Evolutionary conservation across 2,797 vertebrate species (phyloP).

Genomic region (Pristis pectinata): DNA sequence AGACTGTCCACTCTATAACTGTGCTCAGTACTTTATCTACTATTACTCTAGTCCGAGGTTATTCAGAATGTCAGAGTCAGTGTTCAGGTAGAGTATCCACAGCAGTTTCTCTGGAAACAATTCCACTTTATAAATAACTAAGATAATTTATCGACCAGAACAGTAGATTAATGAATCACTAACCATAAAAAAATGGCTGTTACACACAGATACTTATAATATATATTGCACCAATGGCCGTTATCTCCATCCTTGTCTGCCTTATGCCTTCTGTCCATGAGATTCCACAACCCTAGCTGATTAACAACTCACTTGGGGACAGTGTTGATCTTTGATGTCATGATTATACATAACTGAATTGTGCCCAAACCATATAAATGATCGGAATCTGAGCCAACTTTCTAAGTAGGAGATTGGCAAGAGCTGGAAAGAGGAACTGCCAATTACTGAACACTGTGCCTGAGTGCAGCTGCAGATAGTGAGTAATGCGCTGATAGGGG

Average conservation of each 20-base stretch:
- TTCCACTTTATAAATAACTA: constrained; percentile 25
- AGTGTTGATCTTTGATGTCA: background rate
- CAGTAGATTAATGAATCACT: background rate
- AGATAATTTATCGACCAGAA: background rate
- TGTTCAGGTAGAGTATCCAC: background rate
- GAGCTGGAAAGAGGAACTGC: background rate
- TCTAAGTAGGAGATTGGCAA: background rate
- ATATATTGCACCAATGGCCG: background rate
- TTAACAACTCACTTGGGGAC: background rate
- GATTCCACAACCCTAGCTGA: background rate
- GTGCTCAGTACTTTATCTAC: too few relatives aligned
- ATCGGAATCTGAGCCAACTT: background rate
- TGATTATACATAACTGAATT: too few relatives aligned
- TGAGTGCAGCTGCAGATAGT: background rate
- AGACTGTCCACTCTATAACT: too few relatives aligned
- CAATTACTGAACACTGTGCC: background rate
- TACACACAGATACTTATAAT: too few relatives aligned
- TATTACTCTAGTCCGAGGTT: background rate
- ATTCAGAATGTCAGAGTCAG: background rate
- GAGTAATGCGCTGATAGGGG: background rate
- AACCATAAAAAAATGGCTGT: background rate
- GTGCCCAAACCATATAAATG: background rate
- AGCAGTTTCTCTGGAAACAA: background rate
- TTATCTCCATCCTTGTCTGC: background rate
- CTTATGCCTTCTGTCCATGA: background rate